phyloP scores from a whole-genome alignment of 2,797 vertebrate species.

The Anniella stebbinsi region DNA sequence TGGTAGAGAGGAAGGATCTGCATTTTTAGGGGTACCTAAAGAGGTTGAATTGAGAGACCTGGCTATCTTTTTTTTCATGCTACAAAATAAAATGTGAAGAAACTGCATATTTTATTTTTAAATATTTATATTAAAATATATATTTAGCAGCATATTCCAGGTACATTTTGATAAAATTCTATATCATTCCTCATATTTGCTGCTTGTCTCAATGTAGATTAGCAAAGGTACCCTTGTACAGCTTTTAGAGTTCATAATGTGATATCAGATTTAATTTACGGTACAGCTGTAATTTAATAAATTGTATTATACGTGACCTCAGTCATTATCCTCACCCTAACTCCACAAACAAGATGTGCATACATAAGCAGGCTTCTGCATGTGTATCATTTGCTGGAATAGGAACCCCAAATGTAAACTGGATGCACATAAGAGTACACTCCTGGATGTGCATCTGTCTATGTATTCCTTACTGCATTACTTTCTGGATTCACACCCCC shows the following conservation, averaged over 20 bases:
- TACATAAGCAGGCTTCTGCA: neutral
- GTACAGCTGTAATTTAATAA: constrained; percentile 1
- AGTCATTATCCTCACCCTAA: neutral
- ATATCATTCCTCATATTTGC: neutral
- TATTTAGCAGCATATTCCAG: neutral
- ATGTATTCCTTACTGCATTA: neutral
- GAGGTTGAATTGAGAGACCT: neutral
- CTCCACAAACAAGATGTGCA: neutral
- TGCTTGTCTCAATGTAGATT: constrained; percentile 3
- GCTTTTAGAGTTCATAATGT: neutral
- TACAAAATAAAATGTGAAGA: neutral
- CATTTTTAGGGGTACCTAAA: neutral
- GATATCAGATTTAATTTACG: neutral
- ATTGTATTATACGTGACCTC: neutral
- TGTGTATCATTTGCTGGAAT: neutral
- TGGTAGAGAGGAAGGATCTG: neutral
- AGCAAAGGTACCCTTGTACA: neutral
- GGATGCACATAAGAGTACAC: neutral
- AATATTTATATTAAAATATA: neutral
- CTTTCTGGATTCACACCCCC: neutral
- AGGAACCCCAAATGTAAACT: neutral
- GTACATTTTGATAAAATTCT: neutral
- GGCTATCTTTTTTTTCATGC: neutral
- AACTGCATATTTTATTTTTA: neutral
- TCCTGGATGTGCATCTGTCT: neutral